Conservation (phyloP, 2,888 invertebrate genomes). For the Esperia sulphurella region DNA sequence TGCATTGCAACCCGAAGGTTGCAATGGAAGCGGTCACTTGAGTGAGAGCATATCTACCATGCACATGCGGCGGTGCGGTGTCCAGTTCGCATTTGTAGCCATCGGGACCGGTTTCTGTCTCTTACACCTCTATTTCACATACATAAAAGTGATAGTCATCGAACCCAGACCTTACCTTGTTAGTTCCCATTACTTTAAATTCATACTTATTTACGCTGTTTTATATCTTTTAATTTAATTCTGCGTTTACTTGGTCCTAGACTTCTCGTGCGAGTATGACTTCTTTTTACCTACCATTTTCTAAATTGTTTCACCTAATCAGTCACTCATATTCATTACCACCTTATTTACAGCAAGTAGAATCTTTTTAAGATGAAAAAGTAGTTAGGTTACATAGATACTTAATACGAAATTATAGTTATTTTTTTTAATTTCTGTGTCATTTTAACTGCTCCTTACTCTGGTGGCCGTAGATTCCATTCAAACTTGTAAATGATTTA, state of each 20-base stretch:
- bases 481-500: too few relatives aligned
- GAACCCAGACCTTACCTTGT: conserved; percentile 36
- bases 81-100: conserved; percentile 38
- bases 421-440: too few relatives aligned
- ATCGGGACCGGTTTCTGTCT: conserved; percentile 47
- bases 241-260: neutral
- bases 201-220: conserved; percentile 2
- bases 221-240: conserved; percentile 1
- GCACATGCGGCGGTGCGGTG: conserved; percentile 15
- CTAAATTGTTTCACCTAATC: neutral
- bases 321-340: too few relatives aligned
- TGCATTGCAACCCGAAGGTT: conserved; percentile 18
- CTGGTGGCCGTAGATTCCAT: too few relatives aligned
- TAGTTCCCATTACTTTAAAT: conserved; percentile 24
- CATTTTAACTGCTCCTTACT: too few relatives aligned
- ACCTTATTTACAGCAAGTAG: too few relatives aligned
- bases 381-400: too few relatives aligned
- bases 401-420: too few relatives aligned
- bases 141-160: conserved; percentile 59
- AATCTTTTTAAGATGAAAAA: too few relatives aligned
- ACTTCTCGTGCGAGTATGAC: neutral
- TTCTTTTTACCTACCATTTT: neutral
- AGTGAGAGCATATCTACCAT: neutral
- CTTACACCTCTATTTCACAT: conserved; percentile 24
- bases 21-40: conserved; percentile 17